Evolutionary conservation across 2,113 vertebrate genomes (phyloP).

Genomic region (Rhipidura dahli): DNA sequence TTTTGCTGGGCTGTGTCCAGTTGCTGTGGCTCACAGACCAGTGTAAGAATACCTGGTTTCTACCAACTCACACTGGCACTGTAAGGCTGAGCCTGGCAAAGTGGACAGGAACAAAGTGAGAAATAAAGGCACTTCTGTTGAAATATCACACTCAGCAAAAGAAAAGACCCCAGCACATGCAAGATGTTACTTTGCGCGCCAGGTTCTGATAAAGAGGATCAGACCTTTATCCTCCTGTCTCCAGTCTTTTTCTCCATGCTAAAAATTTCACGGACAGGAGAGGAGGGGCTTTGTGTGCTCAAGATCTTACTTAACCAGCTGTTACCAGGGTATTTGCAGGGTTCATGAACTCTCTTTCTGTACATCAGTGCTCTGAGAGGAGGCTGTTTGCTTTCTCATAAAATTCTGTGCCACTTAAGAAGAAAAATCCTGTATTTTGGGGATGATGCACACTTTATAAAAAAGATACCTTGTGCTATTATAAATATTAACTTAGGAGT

Average conservation of each 20-base stretch:
- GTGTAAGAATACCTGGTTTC: neutral
- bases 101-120: neutral
- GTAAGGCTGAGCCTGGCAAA: neutral
- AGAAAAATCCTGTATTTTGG: neutral
- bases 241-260: neutral
- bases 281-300: neutral
- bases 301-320: conserved; percentile 22
- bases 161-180: neutral
- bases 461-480: neutral
- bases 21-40: neutral
- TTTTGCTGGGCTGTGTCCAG: neutral
- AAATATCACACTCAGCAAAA: neutral
- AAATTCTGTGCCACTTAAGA: neutral
- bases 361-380: neutral
- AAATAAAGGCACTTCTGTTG: neutral
- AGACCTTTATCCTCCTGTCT: neutral
- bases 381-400: neutral
- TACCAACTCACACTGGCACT: fast-evolving
- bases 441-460: neutral
- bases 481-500: neutral
- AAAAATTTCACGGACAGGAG: neutral
- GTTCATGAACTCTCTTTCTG: neutral
- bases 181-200: neutral
- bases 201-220: neutral
- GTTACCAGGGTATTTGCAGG: neutral